Evolutionary conservation across 2,113 vertebrate species (phyloP), one percentile per base, ranked within the genome.

Genomic region (Chloroceryle aenea): DNA sequence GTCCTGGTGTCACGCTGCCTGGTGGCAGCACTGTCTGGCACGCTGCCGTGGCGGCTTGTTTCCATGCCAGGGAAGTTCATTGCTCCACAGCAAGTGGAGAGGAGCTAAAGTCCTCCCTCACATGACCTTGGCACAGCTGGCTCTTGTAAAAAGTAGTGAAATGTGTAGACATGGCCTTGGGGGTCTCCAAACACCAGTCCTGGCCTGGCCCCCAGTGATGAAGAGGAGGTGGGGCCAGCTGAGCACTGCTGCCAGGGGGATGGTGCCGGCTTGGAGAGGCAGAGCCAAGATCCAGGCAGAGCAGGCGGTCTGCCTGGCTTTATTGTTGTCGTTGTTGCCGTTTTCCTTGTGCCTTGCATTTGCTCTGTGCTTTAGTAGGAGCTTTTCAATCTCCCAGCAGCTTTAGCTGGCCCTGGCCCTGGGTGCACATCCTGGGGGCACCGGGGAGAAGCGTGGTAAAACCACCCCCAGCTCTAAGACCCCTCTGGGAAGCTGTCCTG

Each of bases 391-490:
- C 27, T 34, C 8, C 32, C 32, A 50, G 56, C 21, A 72, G 62
- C 71, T 68, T n/a, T 47, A 36, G 13, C 52, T 58, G 36, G 30
- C 56, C 30, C 29, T 52, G 29, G 30, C 56, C 30, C 29, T 52
- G 29, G 29, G 12, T 68, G 13, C 21, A 12, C 1, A 2, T 23
- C 16, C 62, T 58, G 42, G 38, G 40, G 4, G 22, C 27, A 23
- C 25, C 12, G n/a, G 63, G 72, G 32, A 50, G 29, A 25, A 59
- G 2, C 6, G 22, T 52, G 50, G 26, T 64, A 42, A 53, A 62
- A 38, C 2, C 3, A 0, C 29, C 27, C 30, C 45, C 8, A 7
- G 58, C 43, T 59, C 32, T 0, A 0, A 43, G 62, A 18, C 6
- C 53, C 40, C 55, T 27, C 34, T 34, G 80, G 14, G 47, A 36